Evolutionary conservation across 1,140 invertebrate species (phyloP).

Genomic region (Hylaeus anthracinus): DNA sequence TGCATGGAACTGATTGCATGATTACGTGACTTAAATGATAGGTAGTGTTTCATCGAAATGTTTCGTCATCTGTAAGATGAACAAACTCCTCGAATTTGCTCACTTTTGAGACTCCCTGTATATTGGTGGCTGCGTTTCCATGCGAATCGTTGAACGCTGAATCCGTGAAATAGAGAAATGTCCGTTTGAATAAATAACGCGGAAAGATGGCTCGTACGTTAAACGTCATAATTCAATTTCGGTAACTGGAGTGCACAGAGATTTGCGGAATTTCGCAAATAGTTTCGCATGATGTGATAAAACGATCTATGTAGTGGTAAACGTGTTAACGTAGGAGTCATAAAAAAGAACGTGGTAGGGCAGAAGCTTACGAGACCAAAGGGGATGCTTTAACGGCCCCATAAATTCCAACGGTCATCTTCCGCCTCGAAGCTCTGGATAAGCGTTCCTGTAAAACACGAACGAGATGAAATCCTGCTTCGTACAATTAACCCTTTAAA

Average conservation of each 20-base stretch:
- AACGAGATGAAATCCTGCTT: slow-evolving; percentile 59
- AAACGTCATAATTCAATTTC: slow-evolving; percentile 22
- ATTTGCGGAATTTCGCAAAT: slow-evolving; percentile 56
- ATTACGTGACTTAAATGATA: too few species aligned
- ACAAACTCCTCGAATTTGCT: too few species aligned
- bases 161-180: too few species aligned
- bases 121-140: too few species aligned
- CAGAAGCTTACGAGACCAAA: slow-evolving; percentile 69
- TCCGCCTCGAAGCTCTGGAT: slow-evolving; percentile 68
- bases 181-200: background rate
- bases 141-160: slow-evolving; percentile 8
- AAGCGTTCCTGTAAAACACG: slow-evolving; percentile 71
- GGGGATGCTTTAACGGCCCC: slow-evolving; percentile 73
- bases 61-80: too few species aligned
- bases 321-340: slow-evolving; percentile 73
- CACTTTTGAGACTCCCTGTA: too few species aligned
- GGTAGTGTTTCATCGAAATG: too few species aligned
- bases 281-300: slow-evolving; percentile 48
- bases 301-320: slow-evolving; percentile 51
- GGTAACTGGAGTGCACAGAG: slow-evolving; percentile 34
- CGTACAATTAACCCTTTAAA: slow-evolving; percentile 66
- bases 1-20: too few species aligned
- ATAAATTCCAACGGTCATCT: slow-evolving; percentile 78
- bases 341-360: slow-evolving; percentile 69
- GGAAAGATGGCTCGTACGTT: background rate